Base-by-base conservation (phyloP, 2,113 vertebrate species). In the Toxotes chatareus region DNA sequence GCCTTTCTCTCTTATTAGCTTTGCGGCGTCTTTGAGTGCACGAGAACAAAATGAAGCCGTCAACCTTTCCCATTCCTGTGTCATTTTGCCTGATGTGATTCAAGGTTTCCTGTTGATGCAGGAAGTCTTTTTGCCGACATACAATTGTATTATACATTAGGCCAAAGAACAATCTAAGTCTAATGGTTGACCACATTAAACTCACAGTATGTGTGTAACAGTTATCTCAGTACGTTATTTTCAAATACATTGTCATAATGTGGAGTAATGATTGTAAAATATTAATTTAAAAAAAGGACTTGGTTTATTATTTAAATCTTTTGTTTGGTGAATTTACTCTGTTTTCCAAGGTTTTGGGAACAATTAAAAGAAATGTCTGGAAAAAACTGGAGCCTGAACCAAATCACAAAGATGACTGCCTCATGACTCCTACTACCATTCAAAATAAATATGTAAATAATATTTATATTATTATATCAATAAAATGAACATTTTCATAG, bases 1-100 rank as follows among this genome's bases (percentile, higher is more conserved):
- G 90, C 87, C 82, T 90, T 55, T 84, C 78, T 68, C 77, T 80
- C 71, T 79, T 94, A 90, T 93, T 92, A 91, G 85, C 75, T 56
- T n/a, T 0, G 8, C 73, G 4, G 57, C 74, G 19, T 86, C 77
- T 91, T 81, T 70, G 40, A 70, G 60, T 31, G 53, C 16, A 1
- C 14, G 0, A 40, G 42, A 84, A 83, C 68, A 88, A 88, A 89
- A 90, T 88, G 38, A 86, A 73, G 78, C 77, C 83, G 92, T 90
- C 62, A 88, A 86, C 84, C 84, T 89, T 82, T 68, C 31, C 56
- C 63, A 66, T 88, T 73, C 63, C 66, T 64, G 44, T 83, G 72
- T 81, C 65, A 66, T 80, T 92, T 70, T 75, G 63, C 73, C 71
- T 64, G 76, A 83, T 68, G 82, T 76, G 80, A 88, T 85, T 27